Evolutionary conservation across 2,888 invertebrate genomes (phyloP), one percentile per base, ranked within the genome.

Genomic region (Drosophila peninsularis): DNA sequence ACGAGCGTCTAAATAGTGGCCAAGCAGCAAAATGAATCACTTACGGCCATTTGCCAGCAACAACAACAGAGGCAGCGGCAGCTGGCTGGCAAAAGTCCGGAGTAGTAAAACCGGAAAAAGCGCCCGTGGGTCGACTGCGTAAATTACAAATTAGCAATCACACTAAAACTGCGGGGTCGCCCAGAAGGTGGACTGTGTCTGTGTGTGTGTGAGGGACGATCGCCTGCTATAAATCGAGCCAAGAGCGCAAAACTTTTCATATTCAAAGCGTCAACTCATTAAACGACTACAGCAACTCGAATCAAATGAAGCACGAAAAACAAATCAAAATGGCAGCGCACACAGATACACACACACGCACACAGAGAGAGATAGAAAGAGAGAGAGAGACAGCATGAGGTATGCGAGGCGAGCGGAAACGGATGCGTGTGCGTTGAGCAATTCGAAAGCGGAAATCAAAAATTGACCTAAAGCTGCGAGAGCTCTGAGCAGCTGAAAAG

Each of bases 111-210:
- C 69, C 60, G 61, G 67, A 64, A 80, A 67, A 67, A 65, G 58
- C 66, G 75, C 70, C 71, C 73, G 78, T 80, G 88, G 78, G 62
- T 84, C 75, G 88, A 84, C 82, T 87, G 74, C 89, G 85, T 86
- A 84, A 89, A 86, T 89, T 89, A 86, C 82, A 89, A 90, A 90
- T 90, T 90, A 90, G 89, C 89, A 85, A 88, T 89, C 88, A 90
- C 77, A 82, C 81, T 80, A 81, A 90, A 88, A 87, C 80, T 62
- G 71, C 45, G 32, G 7, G 24, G 34, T 13, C n/a, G 34, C 37
- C 14, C 27, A 34, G n/a, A 34, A 19, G 14, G 11, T 32, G 5
- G 17, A 11, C n/a, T 24, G 27, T 9, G n/a, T n/a, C n/a, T n/a
- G 30, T 14, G 27, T 27, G 27, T 5, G 42, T 11, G 41, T 41